These are phyloP conservation scores for Tetrapedia diversipes DNA, from an alignment of 2,888 invertebrate species.

Conservation along the genomic window DNA sequence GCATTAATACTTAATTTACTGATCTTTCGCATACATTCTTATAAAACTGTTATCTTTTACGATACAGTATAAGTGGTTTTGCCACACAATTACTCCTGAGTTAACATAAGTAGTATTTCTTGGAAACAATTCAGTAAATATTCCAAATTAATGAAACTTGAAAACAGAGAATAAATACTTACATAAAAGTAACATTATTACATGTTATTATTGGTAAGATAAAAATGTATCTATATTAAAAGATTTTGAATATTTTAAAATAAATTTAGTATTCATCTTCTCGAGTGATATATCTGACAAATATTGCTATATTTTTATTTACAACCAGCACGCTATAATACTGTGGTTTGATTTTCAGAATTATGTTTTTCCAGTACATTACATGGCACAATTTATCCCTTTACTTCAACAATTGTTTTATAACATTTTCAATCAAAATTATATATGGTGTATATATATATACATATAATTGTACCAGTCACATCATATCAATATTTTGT, in stretches of 20 bases:
- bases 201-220: conserved; percentile 18
- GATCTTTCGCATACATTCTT: background rate
- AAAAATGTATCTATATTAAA: conserved; percentile 2
- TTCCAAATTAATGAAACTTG: background rate
- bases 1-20: background rate
- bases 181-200: conserved; percentile 25
- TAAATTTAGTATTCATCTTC: conserved; percentile 27
- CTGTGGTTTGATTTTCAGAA: conserved; percentile 26
- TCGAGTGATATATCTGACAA: background rate
- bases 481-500: background rate
- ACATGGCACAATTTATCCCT: background rate
- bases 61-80: background rate
- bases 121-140: background rate
- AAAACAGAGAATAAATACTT: conserved; percentile 32
- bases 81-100: background rate
- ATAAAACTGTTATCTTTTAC: background rate
- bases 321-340: conserved; percentile 8
- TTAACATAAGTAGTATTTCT: background rate
- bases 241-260: conserved; percentile 36
- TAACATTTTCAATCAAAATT: background rate
- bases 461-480: background rate
- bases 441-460: background rate
- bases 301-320: conserved; percentile 18
- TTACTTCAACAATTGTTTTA: background rate
- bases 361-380: background rate